Percentiles rank a stretch among this genome's conserved stretches.
Evolutionary conservation across 2,797 vertebrate species (phyloP).

Genomic region (Botia kubotai): DNA sequence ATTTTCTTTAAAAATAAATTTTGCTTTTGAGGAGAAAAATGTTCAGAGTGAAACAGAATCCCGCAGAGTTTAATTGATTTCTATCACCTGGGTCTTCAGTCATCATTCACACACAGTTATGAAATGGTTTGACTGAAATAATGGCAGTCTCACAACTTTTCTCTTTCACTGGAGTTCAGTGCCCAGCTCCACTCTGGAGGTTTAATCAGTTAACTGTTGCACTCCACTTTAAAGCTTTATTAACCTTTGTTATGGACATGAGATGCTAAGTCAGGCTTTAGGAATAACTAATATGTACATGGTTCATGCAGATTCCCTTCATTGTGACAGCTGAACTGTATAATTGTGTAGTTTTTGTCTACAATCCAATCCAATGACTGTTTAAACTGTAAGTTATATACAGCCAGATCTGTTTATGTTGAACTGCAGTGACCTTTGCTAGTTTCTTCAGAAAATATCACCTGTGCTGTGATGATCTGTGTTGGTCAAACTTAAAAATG

Average conservation of each 20-base stretch:
- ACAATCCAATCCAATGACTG: too few relatives aligned
- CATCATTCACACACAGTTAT: conserved; percentile 15
- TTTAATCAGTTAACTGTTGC: conserved; percentile 8
- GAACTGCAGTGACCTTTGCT: not conserved
- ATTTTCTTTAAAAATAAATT: not conserved
- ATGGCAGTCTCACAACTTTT: conserved; percentile 10
- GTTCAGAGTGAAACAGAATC: not conserved
- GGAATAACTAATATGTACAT: not conserved
- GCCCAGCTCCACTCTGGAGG: not conserved
- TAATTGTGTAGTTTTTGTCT: too few relatives aligned
- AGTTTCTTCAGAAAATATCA: not conserved
- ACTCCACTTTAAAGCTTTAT: not conserved
- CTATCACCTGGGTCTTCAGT: not conserved
- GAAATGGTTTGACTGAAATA: conserved; percentile 13
- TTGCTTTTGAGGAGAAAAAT: not conserved
- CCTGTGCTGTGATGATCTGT: not conserved
- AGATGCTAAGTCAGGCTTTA: not conserved
- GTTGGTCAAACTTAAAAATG: not conserved
- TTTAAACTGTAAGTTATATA: too few relatives aligned
- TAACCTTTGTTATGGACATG: conserved; percentile 9
- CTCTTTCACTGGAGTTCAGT: not conserved
- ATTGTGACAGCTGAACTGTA: not conserved
- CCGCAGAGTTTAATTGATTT: conserved; percentile 29
- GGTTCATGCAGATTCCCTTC: not conserved
- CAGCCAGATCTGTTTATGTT: too few relatives aligned